Evolutionary conservation across 2,888 invertebrate genomes (phyloP).

Genomic region (Oxycera nigricornis): DNA sequence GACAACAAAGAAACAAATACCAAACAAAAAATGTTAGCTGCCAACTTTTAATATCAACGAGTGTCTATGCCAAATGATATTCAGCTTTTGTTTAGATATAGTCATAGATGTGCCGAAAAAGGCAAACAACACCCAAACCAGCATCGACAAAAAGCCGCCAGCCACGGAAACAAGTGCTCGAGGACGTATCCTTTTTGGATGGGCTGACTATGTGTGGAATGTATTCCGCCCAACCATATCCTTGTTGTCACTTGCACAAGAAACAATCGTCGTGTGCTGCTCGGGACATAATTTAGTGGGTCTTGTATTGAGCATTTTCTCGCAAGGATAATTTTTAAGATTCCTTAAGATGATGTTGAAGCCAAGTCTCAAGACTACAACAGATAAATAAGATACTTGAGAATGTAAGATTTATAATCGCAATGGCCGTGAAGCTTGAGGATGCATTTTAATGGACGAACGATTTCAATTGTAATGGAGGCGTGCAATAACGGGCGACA

Average conservation of each 20-base stretch:
- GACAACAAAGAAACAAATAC: not conserved
- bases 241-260: not conserved
- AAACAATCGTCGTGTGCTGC: not conserved
- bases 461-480: not conserved
- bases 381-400: not conserved
- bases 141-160: not conserved
- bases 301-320: not conserved
- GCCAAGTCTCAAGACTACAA: not conserved
- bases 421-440: not conserved
- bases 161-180: not conserved
- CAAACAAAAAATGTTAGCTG: slow-evolving; percentile 13
- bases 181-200: not conserved
- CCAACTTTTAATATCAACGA: slow-evolving; percentile 33
- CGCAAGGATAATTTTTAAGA: slow-evolving; percentile 8
- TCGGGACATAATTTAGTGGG: not conserved
- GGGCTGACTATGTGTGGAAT: not conserved
- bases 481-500: not conserved
- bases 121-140: too few species aligned
- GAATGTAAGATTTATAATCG: not conserved
- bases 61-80: slow-evolving; percentile 34
- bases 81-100: not conserved
- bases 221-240: too few species aligned
- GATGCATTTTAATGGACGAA: not conserved
- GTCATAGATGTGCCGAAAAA: not conserved
- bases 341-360: not conserved